Evolutionary conservation across 2,888 invertebrate species (phyloP), one percentile per base, ranked within the genome.

Genomic region (Caenorhabditis afra): DNA sequence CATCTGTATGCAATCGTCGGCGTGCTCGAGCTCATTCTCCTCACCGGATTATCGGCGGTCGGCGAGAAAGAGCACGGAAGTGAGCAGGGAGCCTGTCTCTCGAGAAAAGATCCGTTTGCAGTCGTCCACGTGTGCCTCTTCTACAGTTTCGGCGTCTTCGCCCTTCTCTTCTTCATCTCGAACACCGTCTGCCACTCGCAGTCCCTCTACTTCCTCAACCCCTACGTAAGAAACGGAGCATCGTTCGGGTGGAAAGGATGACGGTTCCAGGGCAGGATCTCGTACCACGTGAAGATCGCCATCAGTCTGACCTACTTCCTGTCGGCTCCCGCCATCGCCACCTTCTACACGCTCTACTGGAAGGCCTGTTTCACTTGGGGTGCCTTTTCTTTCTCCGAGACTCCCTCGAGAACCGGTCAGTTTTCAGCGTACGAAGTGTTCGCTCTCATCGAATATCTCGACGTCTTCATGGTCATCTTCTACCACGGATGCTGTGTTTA

Each of bases 21-120:
- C n/a, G 57, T 73, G 20, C 61, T 84, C 18, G 88, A 88, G 61
- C 76, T 93, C 58, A 94, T 92, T 58, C 93, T 93, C 91, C 68
- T 88, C 81, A 81, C 85, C 41, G 86, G 85, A 18, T 66, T 86
- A 22, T 88, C 88, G n/a, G 86, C 87, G 11, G 83, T 88, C 49
- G 88, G 88, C 8, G 88, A 88, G 64, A 83, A 88, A 49, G 88
- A 88, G 67, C 83, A 83, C 53, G 83, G 83, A 79, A 66, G 80
- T 82, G 39, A 44, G 14, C 47, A 37, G 5, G 37, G n/a, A n/a
- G n/a, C n/a, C n/a, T n/a, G n/a, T n/a, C n/a, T n/a, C n/a, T n/a
- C n/a, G n/a, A n/a, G n/a, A n/a, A n/a, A n/a, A n/a, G n/a, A n/a
- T n/a, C n/a, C n/a, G n/a, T 18, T 78, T 86, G 20, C 81, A 88